Base-by-base conservation (phyloP, 2,797 vertebrate species). In the Bucorvus abyssinicus region DNA sequence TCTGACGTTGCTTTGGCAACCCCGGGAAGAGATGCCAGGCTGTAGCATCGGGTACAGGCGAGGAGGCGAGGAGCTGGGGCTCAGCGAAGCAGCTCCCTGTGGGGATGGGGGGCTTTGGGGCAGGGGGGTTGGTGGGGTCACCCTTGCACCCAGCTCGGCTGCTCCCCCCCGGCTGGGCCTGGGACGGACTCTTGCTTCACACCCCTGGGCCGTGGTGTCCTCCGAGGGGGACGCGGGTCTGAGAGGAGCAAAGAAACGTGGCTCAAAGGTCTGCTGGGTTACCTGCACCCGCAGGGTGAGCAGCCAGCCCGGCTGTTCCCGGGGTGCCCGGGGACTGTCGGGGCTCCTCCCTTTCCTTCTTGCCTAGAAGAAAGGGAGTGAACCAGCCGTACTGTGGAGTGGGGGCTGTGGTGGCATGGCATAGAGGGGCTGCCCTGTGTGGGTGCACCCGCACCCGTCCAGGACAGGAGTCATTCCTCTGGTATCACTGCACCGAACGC, bases 1-100 rank as follows among this genome's bases (percentile, higher is more conserved):
- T 95, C 95, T 80, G 87, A 5, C 0, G 95, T 96, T 94, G 94
- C 95, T 84, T 49, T 93, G 93, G 96, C 83, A 96, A 96, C 93
- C 17, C 63, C 0, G 14, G 47, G 63, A 79, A 67, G 94, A 26
- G 5, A 20, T 83, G 78, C 95, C 95, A 94, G 93, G 57, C 91
- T 95, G 85, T 1, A 80, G 91, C 91, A 36, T 22, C 40, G 79
- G 91, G 84, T 56, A 89, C 84, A 79, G 1, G 82, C 0, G 9
- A 22, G 1, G 18, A 1, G 10, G 55, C 1, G 8, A 32, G 45
- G 59, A 87, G 70, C 45, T 0, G 26, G 26, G 1, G 26, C 88
- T 50, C 16, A 2, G 1, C 1, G 0, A 3, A 9, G 6, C 24
- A 40, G 32, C 44, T 5, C 21, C 21, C 1, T 3, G 4, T 16